Evolutionary conservation across 2,797 vertebrate species (phyloP).

Genomic region (Catamblyrhynchus diadema): DNA sequence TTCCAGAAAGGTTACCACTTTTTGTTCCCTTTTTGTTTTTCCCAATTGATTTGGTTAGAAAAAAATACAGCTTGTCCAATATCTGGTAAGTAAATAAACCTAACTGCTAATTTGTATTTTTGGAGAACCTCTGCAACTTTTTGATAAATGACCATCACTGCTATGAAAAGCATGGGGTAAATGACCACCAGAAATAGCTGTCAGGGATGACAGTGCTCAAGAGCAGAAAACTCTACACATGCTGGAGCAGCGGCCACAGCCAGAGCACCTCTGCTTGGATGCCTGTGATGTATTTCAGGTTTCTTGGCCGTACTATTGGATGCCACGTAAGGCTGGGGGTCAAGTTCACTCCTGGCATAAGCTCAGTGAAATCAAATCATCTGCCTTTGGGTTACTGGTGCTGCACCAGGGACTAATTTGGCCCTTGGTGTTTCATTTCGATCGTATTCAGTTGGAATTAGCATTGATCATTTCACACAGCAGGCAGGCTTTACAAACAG

Average conservation of each 20-base stretch:
- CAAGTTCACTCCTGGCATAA: not conserved
- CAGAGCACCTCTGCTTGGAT: not conserved
- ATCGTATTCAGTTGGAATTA: not conserved
- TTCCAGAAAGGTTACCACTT: not conserved
- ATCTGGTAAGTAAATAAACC: not conserved
- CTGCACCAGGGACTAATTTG: not conserved
- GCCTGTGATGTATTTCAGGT: not conserved
- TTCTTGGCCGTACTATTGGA: not conserved
- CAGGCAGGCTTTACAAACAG: conserved; percentile 7
- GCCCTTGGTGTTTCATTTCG: not conserved
- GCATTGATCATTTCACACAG: conserved; percentile 27
- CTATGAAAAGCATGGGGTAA: not conserved
- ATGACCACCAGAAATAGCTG: not conserved
- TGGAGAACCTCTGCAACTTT: not conserved
- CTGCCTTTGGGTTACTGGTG: not conserved
- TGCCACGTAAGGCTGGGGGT: accelerated
- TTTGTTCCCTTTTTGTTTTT: accelerated
- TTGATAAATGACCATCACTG: not conserved
- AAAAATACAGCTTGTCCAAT: not conserved
- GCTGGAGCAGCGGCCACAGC: not conserved
- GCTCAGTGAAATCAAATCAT: not conserved
- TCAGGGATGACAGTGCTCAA: not conserved
- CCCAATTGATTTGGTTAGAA: not conserved
- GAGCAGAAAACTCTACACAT: not conserved
- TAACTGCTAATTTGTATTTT: not conserved